Conservation (phyloP, 1,140 invertebrate genomes). For the Mamestra configurata region DNA sequence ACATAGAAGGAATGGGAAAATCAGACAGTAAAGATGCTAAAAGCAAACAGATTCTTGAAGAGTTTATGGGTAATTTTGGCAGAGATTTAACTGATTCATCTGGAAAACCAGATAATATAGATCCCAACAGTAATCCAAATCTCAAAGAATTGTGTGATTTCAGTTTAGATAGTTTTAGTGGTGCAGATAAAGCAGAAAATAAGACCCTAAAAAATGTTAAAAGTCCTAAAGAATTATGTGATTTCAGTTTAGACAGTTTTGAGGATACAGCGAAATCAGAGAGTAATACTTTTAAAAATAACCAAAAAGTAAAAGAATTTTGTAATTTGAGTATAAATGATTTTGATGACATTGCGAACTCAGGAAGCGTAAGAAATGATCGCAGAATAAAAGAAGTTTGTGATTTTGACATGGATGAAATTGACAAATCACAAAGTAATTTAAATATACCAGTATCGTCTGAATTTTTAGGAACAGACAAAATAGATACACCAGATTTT, state of each 20-base stretch:
- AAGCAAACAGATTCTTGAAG: too few relatives aligned
- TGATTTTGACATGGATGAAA: conserved; percentile 5
- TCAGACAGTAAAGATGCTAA: too few relatives aligned
- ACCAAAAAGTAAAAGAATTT: neutral
- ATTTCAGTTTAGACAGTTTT: conserved; percentile 1
- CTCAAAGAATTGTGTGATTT: conserved; percentile 1
- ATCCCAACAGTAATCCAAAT: neutral
- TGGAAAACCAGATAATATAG: neutral
- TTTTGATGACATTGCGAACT: neutral
- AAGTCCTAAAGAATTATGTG: conserved; percentile 22
- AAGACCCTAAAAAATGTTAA: neutral
- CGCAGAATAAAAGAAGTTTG: neutral
- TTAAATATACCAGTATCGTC: conserved; percentile 2
- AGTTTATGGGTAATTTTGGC: neutral
- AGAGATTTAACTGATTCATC: neutral
- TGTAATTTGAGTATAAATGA: neutral
- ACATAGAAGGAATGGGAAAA: neutral
- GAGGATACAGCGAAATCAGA: neutral
- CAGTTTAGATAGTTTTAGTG: neutral
- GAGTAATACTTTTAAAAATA: conserved; percentile 9
- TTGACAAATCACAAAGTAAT: conserved; percentile 8
- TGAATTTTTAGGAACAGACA: neutral
- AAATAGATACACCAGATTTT: neutral
- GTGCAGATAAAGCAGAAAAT: neutral
- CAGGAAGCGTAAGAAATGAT: neutral